Evolutionary conservation across 2,888 invertebrate genomes (phyloP).

Genomic region (Chromoteleia sp.): DNA sequence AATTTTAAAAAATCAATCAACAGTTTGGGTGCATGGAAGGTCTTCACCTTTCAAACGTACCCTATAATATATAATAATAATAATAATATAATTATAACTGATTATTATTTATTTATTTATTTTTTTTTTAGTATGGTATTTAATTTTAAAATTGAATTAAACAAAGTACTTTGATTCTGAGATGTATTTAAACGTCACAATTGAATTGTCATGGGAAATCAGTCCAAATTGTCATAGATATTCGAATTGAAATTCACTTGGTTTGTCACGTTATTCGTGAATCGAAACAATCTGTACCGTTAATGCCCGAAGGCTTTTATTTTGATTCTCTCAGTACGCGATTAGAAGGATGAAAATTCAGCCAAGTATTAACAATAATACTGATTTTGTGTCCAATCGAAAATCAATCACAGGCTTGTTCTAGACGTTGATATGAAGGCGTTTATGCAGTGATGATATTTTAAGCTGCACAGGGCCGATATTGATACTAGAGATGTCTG

Average conservation of each 20-base stretch:
- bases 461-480: constrained; percentile 32
- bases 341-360: constrained; percentile 39
- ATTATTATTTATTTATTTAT: too few species aligned
- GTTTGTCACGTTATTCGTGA: constrained; percentile 8
- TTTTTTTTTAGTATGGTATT: too few species aligned
- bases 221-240: constrained; percentile 12
- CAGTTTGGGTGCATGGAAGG: too few species aligned
- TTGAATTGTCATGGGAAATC: constrained; percentile 24
- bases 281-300: constrained; percentile 24
- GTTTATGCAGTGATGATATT: constrained; percentile 36
- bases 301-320: constrained; percentile 25
- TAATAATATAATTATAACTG: too few species aligned
- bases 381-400: constrained; percentile 41
- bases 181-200: background rate
- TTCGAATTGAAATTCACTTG: constrained; percentile 9
- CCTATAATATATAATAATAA: too few species aligned
- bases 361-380: constrained; percentile 43
- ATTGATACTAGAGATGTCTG: constrained; percentile 50
- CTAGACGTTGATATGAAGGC: constrained; percentile 27
- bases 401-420: constrained; percentile 43
- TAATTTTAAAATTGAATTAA: too few species aligned
- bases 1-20: too few species aligned
- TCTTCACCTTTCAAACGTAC: too few species aligned
- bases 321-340: constrained; percentile 16
- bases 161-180: background rate